phyloP scores from a whole-genome alignment of 35 echinoderm and acorn worm species.

The Apostichopus californicus region DNA sequence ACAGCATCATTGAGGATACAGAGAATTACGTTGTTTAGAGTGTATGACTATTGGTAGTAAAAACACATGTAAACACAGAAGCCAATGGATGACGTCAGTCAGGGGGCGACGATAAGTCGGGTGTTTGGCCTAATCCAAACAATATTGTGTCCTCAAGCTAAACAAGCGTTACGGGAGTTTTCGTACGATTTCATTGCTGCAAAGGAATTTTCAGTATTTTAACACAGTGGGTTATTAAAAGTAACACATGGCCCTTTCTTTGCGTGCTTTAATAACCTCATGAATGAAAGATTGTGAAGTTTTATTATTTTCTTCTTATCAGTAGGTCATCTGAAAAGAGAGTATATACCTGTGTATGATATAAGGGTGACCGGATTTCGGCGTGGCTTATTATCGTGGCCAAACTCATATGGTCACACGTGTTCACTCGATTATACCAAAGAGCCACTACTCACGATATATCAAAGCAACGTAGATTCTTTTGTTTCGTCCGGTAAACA shows the following conservation, averaged over 20 bases:
- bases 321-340: background rate
- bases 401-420: too few relatives aligned
- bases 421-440: too few relatives aligned
- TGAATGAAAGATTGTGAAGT: background rate
- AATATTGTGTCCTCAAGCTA: constrained; percentile 58
- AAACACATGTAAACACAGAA: constrained; percentile 24
- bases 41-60: constrained; percentile 46
- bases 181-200: constrained; percentile 41
- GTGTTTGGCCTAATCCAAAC: constrained; percentile 51
- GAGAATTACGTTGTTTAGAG: constrained; percentile 31
- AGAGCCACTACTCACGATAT: too few relatives aligned
- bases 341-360: background rate
- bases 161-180: constrained; percentile 41
- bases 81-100: constrained; percentile 46
- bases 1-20: background rate
- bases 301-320: constrained; percentile 20
- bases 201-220: constrained; percentile 37
- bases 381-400: background rate
- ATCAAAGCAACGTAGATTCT: too few relatives aligned
- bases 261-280: background rate
- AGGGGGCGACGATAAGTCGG: constrained; percentile 46
- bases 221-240: constrained; percentile 20
- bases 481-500: too few relatives aligned
- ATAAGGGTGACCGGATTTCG: background rate
- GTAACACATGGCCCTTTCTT: background rate